Evolutionary conservation across 1,140 invertebrate genomes (phyloP).

Genomic region (Penaeus vannamei): DNA sequence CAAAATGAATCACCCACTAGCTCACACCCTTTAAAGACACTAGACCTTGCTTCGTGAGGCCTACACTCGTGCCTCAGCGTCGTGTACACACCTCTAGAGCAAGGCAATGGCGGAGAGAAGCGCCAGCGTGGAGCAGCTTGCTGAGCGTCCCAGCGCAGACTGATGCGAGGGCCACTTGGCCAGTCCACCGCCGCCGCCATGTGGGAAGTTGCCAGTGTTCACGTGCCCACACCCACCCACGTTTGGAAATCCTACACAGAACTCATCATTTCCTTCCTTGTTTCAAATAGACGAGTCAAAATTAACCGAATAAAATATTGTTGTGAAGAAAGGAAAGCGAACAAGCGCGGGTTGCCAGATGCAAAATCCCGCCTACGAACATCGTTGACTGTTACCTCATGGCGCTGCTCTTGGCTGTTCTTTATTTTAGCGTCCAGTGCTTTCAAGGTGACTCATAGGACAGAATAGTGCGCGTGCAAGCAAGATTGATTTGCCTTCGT

Average conservation of each 20-base stretch:
- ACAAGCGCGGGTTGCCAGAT: constrained; percentile 32
- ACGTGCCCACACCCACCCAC: constrained; percentile 50
- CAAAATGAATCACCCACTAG: constrained; percentile 49
- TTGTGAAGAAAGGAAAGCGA: constrained; percentile 2
- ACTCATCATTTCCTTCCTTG: background rate
- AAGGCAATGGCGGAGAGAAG: constrained; percentile 64
- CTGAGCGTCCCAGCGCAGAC: constrained; percentile 63
- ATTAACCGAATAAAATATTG: too few relatives aligned
- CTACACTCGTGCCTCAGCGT: constrained; percentile 24
- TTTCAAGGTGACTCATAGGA: constrained; percentile 62
- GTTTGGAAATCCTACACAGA: constrained; percentile 10
- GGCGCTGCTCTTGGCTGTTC: constrained; percentile 59
- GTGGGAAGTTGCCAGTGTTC: constrained; percentile 49
- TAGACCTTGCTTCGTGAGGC: constrained; percentile 49
- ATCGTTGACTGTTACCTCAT: constrained; percentile 60
- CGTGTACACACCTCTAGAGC: constrained; percentile 59
- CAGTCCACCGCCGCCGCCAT: constrained; percentile 46
- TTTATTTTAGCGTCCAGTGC: constrained; percentile 61
- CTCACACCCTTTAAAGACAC: constrained; percentile 46
- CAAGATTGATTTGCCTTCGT: constrained; percentile 63
- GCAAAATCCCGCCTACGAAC: constrained; percentile 46
- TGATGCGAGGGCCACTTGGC: constrained; percentile 62
- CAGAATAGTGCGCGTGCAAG: constrained; percentile 62
- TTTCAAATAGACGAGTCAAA: background rate
- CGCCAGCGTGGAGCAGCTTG: constrained; percentile 61